These are phyloP conservation scores for Tangara arthus DNA, from an alignment of 2,797 vertebrate genomes.

Conservation along the genomic window DNA sequence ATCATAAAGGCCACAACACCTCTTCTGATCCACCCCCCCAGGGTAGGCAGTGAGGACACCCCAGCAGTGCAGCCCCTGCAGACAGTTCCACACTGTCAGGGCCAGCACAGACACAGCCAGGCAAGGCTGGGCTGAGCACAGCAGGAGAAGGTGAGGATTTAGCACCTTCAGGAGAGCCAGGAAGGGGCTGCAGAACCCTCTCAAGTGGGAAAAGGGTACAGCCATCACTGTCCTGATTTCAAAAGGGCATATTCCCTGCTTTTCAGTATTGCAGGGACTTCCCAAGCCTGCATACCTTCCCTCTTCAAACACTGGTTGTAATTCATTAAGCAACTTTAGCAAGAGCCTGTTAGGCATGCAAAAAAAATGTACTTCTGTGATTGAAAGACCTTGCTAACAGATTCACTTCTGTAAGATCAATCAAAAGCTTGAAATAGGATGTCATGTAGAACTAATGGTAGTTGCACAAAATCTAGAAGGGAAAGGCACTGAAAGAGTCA, in stretches of 20 bases:
- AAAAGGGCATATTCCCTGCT: neutral
- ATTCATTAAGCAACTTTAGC: neutral
- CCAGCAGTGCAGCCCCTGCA: neutral
- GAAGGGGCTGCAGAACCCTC: neutral
- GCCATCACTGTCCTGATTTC: neutral
- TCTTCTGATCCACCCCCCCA: neutral
- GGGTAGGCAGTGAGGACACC: rapidly evolving
- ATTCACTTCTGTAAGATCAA: neutral
- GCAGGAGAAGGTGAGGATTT: neutral
- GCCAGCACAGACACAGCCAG: neutral
- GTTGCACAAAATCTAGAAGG: neutral
- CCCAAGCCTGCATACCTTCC: neutral
- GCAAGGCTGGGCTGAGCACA: neutral
- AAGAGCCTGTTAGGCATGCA: neutral
- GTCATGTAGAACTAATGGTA: neutral
- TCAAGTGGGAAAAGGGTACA: neutral
- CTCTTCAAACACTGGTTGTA: neutral
- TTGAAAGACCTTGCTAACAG: neutral
- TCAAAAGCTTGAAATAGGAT: neutral
- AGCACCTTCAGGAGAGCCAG: neutral
- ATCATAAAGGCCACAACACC: neutral
- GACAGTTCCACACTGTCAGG: rapidly evolving
- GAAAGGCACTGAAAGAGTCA: conserved; percentile 36
- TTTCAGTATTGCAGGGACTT: neutral
- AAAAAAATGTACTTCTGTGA: neutral